These are phyloP conservation scores for Diachrysia chrysitis DNA, from an alignment of 2,888 invertebrate species.

Conservation along the genomic window DNA sequence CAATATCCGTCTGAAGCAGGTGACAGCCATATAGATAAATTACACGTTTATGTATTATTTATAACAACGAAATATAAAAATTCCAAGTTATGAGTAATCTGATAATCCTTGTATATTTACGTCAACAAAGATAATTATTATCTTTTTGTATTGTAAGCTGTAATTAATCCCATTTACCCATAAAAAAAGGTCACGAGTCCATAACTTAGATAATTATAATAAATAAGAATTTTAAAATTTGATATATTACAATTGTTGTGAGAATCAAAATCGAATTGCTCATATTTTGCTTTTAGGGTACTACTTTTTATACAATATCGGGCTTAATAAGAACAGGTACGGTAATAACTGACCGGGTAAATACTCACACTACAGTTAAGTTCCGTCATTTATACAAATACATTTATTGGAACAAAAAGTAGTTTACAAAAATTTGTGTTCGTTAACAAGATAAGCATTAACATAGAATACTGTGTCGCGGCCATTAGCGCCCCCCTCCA, in stretches of 20 bases:
- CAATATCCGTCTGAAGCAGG: not conserved
- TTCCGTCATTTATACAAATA: too few species aligned
- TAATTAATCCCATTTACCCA: slow-evolving; percentile 1
- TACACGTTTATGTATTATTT: not conserved
- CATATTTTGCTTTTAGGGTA: too few species aligned
- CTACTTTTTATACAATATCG: too few species aligned
- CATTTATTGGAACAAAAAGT: too few species aligned
- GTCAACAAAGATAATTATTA: slow-evolving; percentile 16
- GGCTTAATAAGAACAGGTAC: too few species aligned
- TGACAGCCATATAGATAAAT: not conserved
- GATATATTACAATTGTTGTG: not conserved
- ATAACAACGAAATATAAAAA: not conserved
- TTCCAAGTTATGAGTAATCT: not conserved
- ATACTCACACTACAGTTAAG: too few species aligned
- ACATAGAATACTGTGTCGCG: too few species aligned
- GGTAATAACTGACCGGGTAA: too few species aligned
- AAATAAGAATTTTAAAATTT: not conserved
- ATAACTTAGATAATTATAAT: not conserved
- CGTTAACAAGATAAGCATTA: too few species aligned
- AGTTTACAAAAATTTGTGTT: too few species aligned
- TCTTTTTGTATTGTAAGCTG: not conserved
- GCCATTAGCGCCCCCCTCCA: too few species aligned
- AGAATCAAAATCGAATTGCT: not conserved
- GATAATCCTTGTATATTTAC: slow-evolving; percentile 21
- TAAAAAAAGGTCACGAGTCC: not conserved